Evolutionary conservation across 1,140 invertebrate species (phyloP).

Genomic region (Leptinotarsa texana): DNA sequence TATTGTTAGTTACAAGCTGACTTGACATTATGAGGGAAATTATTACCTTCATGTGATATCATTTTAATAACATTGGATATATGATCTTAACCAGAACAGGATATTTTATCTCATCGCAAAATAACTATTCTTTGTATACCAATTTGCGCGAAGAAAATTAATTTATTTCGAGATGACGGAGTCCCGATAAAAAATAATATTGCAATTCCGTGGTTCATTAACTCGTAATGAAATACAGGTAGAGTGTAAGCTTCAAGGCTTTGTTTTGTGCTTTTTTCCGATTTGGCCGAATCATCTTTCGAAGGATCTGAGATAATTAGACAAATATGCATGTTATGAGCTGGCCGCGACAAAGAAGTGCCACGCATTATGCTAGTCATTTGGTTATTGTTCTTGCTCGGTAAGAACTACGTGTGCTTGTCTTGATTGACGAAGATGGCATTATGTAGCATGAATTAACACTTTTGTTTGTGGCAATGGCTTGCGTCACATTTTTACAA

Average conservation of each 20-base stretch:
- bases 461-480: conserved; percentile 22
- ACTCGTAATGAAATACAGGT: conserved; percentile 22
- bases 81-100: no score
- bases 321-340: conserved; percentile 43
- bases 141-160: not conserved
- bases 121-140: no score
- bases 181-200: conserved; percentile 19
- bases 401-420: conserved; percentile 27
- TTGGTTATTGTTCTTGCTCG: conserved; percentile 39
- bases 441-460: conserved; percentile 39
- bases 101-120: no score
- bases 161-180: conserved; percentile 1
- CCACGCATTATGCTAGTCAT: conserved; percentile 38
- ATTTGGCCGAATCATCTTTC: conserved; percentile 37
- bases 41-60: no score
- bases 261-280: conserved; percentile 18
- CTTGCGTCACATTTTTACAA: not conserved
- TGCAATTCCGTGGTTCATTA: conserved; percentile 25
- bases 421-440: conserved; percentile 34
- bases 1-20: no score
- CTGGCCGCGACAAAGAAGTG: conserved; percentile 17
- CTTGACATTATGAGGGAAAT: no score
- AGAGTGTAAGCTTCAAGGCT: conserved; percentile 6
- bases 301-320: conserved; percentile 39
- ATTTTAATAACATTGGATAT: no score